Evolutionary conservation across 2,888 invertebrate species (phyloP), one percentile per base, ranked within the genome.

Genomic region (Drosophila nigricruria): DNA sequence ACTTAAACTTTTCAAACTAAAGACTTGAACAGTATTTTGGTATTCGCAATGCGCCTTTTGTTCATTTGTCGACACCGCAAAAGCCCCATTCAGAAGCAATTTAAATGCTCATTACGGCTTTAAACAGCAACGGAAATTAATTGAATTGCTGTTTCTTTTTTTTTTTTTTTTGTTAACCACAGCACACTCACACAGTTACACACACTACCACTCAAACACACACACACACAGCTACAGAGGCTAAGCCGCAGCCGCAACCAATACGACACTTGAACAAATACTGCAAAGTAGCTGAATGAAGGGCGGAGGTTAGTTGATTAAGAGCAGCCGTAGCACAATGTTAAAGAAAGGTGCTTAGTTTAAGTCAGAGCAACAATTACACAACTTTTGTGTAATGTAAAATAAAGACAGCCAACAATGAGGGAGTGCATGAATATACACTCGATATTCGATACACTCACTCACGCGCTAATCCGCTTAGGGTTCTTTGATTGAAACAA

Each of bases 61-160:
- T 84, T 79, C 84, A 70, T 72, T 80, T 82, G 78, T 40, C 65
- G 58, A 50, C 65, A 84, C 82, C 87, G 82, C 84, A 82, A 74
- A 80, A 71, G 77, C 64, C 71, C 65, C 84, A 81, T 70, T 77
- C 81, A 75, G 72, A 81, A 85, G 81, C 86, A 85, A 85, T 85
- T 85, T 82, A 85, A 85, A 86, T 86, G 86, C 86, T 85, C 82
- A 82, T 85, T 85, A 86, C 82, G 86, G 79, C 84, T 79, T 85
- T 84, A 85, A 84, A 63, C 84, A 83, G 86, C 79, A 76, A 69
- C 79, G 80, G 70, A 88, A 88, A 88, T 88, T 87, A 87, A 88
- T 87, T 88, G 85, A 88, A 88, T 87, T 83, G 83, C 87, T 62
- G 77, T 81, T 84, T n/a, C n/a, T 84, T 76, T 12, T 81, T 82